Evolutionary conservation across 2,888 invertebrate genomes (phyloP).

Genomic region (Drosophila merina): DNA sequence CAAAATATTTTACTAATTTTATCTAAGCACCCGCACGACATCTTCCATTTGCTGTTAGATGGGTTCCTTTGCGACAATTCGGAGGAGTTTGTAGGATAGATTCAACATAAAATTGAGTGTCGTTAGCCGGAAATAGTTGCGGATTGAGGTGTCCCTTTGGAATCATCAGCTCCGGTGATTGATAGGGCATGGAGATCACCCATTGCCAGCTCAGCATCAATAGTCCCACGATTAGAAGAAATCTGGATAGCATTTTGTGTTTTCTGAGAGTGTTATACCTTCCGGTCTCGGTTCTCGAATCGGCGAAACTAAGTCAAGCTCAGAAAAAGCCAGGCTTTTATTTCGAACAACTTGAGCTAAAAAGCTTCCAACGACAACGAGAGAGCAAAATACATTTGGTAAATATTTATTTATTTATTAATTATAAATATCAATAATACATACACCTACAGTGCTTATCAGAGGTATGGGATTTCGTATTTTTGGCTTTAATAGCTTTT

Average conservation of each 20-base stretch:
- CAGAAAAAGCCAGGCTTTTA: constrained; percentile 14
- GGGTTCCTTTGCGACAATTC: neutral
- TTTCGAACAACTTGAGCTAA: neutral
- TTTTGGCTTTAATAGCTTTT: neutral
- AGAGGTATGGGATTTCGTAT: neutral
- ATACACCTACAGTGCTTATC: neutral
- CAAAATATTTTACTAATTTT: neutral
- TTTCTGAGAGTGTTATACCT: neutral
- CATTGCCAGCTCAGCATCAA: constrained; percentile 32
- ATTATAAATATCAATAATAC: neutral
- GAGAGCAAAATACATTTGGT: constrained; percentile 3
- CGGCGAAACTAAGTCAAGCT: constrained; percentile 26
- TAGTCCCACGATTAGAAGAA: constrained; percentile 14
- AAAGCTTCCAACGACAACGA: constrained; percentile 10
- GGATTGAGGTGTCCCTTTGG: neutral
- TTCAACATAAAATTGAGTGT: neutral
- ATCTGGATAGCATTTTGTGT: constrained; percentile 20
- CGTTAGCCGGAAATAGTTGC: constrained; percentile 18
- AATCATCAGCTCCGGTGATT: neutral
- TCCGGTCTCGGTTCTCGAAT: neutral
- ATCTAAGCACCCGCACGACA: neutral
- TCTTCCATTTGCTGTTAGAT: neutral
- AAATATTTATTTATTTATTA: neutral
- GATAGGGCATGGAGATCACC: constrained; percentile 2
- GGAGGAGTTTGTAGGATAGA: constrained; percentile 13